Conservation (phyloP, 2,888 invertebrate genomes). For the Agrilus mali region DNA sequence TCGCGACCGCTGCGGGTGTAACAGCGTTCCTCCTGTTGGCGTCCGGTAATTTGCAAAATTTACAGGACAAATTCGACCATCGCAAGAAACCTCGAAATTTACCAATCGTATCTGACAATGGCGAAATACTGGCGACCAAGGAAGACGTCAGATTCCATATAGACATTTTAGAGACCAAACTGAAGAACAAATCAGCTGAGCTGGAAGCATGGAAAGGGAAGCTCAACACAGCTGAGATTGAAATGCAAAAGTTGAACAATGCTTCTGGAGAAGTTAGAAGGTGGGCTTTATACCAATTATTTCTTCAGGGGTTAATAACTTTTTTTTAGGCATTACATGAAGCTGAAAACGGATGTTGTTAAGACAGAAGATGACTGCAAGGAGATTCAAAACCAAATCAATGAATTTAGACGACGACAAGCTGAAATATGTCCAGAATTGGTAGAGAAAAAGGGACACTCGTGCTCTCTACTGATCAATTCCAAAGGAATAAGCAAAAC, state of each 20-base stretch:
- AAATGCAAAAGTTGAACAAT: slow-evolving; percentile 22
- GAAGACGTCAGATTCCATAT: slow-evolving; percentile 27
- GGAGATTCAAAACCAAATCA: slow-evolving; percentile 23
- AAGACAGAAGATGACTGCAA: slow-evolving; percentile 24
- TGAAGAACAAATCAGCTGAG: slow-evolving; percentile 24
- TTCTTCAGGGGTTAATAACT: no score
- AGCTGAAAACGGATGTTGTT: slow-evolving; percentile 19
- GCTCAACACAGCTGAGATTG: slow-evolving; percentile 19
- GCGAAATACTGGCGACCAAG: slow-evolving; percentile 19
- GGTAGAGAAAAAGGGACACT: no score
- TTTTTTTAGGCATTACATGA: slow-evolving; percentile 15
- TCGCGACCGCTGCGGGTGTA: slow-evolving; percentile 21
- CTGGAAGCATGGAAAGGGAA: slow-evolving; percentile 21
- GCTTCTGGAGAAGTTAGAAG: slow-evolving; percentile 22
- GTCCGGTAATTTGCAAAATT: slow-evolving; percentile 20
- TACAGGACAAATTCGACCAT: slow-evolving; percentile 14
- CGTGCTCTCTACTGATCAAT: no score
- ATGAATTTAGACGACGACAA: slow-evolving; percentile 22
- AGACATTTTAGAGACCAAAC: slow-evolving; percentile 20
- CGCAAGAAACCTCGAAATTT: slow-evolving; percentile 3
- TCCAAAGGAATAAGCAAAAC: no score
- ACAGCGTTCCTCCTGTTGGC: slow-evolving; percentile 22
- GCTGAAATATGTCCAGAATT: slow-evolving; percentile 11
- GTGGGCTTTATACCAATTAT: slow-evolving; percentile 4
- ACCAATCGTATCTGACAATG: slow-evolving; percentile 17